Evolutionary conservation across 2,888 invertebrate species (phyloP).

Genomic region (Drosophila picticornis): DNA sequence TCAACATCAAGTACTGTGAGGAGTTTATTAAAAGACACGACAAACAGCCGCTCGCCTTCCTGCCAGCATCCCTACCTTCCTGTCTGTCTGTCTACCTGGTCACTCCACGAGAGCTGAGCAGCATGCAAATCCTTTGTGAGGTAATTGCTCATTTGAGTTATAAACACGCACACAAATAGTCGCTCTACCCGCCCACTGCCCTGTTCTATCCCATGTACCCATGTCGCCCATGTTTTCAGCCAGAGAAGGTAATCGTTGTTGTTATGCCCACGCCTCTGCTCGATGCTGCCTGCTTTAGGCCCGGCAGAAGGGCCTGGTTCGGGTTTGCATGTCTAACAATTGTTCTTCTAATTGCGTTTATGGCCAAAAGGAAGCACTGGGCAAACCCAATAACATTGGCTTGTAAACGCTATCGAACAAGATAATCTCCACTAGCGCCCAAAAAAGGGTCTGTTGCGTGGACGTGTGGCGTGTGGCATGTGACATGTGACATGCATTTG

Average conservation of each 20-base stretch:
- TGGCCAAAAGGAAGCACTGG: slow-evolving; percentile 61
- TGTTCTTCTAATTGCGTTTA: slow-evolving; percentile 82
- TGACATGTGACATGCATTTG: slow-evolving; percentile 43
- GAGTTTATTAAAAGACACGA: slow-evolving; percentile 75
- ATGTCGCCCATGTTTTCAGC: slow-evolving; percentile 28
- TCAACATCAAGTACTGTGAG: slow-evolving; percentile 64
- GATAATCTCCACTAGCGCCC: slow-evolving; percentile 67
- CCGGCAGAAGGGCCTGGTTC: slow-evolving; percentile 51
- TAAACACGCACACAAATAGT: slow-evolving; percentile 70
- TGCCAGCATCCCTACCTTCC: slow-evolving; percentile 11
- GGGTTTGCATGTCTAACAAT: slow-evolving; percentile 81
- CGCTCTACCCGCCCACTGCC: background rate
- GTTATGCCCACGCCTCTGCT: slow-evolving; percentile 50
- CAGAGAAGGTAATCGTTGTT: slow-evolving; percentile 71
- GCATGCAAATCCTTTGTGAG: slow-evolving; percentile 65
- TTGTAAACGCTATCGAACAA: slow-evolving; percentile 80
- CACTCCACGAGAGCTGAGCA: slow-evolving; percentile 1
- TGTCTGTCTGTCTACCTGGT: slow-evolving; percentile 7
- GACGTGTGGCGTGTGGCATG: slow-evolving; percentile 61
- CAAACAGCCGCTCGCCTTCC: slow-evolving; percentile 13
- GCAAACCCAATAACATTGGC: slow-evolving; percentile 51
- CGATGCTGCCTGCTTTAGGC: slow-evolving; percentile 4
- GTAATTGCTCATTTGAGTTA: slow-evolving; percentile 80
- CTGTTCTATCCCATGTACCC: slow-evolving; percentile 9
- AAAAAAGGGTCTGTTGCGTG: slow-evolving; percentile 70